Percentiles rank a stretch among this genome's conserved stretches.
phyloP scores from a whole-genome alignment of 2,888 invertebrate genomes.

The Rhingia rostrata region DNA sequence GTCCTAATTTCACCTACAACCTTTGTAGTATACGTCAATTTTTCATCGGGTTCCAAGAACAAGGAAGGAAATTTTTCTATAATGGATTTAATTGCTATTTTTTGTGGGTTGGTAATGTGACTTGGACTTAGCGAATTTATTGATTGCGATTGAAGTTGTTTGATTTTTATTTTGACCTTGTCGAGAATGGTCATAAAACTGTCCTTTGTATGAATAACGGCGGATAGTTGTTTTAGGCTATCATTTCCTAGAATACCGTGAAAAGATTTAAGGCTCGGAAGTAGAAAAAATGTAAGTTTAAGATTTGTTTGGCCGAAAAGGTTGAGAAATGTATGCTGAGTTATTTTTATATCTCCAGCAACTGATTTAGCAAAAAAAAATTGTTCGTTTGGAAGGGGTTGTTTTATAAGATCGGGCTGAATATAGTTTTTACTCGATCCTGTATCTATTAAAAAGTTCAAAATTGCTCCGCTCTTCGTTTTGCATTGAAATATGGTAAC shows the following conservation, averaged over 20 bases:
- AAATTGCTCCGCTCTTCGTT: no score
- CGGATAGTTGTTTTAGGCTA: slow-evolving; percentile 1
- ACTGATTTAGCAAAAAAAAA: slow-evolving; percentile 8
- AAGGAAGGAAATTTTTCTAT: slow-evolving; percentile 13
- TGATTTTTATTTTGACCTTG: slow-evolving; percentile 6
- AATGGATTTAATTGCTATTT: neutral
- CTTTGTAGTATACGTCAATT: slow-evolving; percentile 12
- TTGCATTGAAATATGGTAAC: no score
- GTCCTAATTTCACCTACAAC: slow-evolving; percentile 50
- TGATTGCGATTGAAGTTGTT: slow-evolving; percentile 15
- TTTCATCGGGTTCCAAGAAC: slow-evolving; percentile 37
- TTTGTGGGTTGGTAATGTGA: neutral
- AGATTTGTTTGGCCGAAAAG: slow-evolving; percentile 23
- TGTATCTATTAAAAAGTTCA: slow-evolving; percentile 18
- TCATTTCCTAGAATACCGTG: slow-evolving; percentile 3
- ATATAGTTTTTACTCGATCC: slow-evolving; percentile 26
- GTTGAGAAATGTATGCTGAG: slow-evolving; percentile 8
- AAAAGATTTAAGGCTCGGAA: neutral
- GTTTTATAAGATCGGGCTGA: slow-evolving; percentile 5
- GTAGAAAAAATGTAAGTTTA: slow-evolving; percentile 1
- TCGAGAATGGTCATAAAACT: slow-evolving; percentile 9
- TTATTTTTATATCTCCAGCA: slow-evolving; percentile 20
- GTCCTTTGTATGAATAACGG: neutral
- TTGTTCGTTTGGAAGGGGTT: slow-evolving; percentile 16
- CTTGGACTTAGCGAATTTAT: neutral